phyloP scores from a whole-genome alignment of 2,797 vertebrate species.

The Etheostoma perlongum region DNA sequence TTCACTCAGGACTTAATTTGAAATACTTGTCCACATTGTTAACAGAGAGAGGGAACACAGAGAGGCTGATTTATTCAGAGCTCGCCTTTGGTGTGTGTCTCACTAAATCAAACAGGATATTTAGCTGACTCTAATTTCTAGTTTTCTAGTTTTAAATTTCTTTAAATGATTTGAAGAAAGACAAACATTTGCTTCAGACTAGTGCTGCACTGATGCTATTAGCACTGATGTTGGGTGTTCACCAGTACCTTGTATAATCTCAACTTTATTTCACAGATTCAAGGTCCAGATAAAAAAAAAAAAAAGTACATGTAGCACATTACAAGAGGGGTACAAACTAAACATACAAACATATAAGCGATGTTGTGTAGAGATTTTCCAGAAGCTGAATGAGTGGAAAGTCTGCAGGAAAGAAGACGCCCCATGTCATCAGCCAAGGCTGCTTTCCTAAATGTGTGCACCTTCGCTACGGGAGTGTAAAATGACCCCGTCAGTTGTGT shows the following conservation, averaged over 20 bases:
- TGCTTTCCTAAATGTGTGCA: constrained; percentile 78
- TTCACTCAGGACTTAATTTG: constrained; percentile 60
- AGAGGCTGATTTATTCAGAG: constrained; percentile 18
- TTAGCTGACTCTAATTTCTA: constrained; percentile 45
- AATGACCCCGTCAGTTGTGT: constrained; percentile 69
- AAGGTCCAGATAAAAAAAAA: too few relatives aligned
- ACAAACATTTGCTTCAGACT: constrained; percentile 78
- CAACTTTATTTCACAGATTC: too few relatives aligned
- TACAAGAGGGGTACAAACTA: too few relatives aligned
- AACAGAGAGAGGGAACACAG: constrained; percentile 32
- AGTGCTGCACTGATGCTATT: constrained; percentile 56
- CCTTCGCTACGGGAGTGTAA: constrained; percentile 70
- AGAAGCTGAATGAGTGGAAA: constrained; percentile 73
- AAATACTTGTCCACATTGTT: constrained; percentile 59
- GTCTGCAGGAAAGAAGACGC: constrained; percentile 58
- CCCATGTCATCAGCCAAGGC: constrained; percentile 63
- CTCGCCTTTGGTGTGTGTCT: constrained; percentile 26
- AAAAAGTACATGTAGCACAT: too few relatives aligned
- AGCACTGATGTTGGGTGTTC: constrained; percentile 51
- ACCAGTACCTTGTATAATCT: constrained; percentile 54
- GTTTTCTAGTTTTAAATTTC: constrained; percentile 21
- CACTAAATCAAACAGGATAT: constrained; percentile 50
- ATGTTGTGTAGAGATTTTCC: constrained; percentile 76
- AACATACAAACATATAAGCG: constrained; percentile 35
- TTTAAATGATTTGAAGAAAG: constrained; percentile 46